Evolutionary conservation across 2,888 invertebrate genomes (phyloP), one percentile per base, ranked within the genome.

Genomic region (Agonum fuliginosum): DNA sequence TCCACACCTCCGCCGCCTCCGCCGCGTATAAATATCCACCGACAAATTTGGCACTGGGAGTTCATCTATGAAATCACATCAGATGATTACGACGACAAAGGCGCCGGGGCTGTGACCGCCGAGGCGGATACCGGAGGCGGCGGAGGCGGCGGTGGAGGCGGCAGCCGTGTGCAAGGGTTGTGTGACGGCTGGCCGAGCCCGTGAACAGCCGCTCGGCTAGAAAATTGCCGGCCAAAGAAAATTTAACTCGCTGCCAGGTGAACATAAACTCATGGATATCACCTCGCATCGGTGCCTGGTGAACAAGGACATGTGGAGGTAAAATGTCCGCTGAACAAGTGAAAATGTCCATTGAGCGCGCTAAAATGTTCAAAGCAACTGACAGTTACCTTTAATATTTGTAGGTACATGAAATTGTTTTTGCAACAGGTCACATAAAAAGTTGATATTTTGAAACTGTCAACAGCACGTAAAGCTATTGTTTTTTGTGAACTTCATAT

Each of bases 31-130:
- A 75, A 75, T 75, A 75, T 75, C 46, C 67, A 67, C 67, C 51
- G 48, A 67, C 67, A 67, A 67, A 79, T 80, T 82, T 83, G 84
- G 82, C 83, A 84, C 84, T 83, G 84, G 82, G 82, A 84, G 84
- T 84, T 85, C 85, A 85, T 83, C 85, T 86, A 85, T 86, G 82
- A 86, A 86, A 86, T 86, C 85, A 85, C 85, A 86, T 86, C 85
- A 85, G 83, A 83, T 83, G 84, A 84, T 85, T 85, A 85, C 79
- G 71, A 34, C 75, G 77, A 72, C 72, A 51, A 71, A 51, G 74
- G 67, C 70, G 34, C 51, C 70, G 69, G 30, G 80, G 81, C 84
- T 85, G 84, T 86, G 86, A 85, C 85, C 85, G 84, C 78, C 83
- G 81, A 83, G 83, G 84, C 85, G 85, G 84, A 83, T n/a, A n/a